phyloP scores from a whole-genome alignment of 2,797 vertebrate genomes.

The Smutsia temminckii region DNA sequence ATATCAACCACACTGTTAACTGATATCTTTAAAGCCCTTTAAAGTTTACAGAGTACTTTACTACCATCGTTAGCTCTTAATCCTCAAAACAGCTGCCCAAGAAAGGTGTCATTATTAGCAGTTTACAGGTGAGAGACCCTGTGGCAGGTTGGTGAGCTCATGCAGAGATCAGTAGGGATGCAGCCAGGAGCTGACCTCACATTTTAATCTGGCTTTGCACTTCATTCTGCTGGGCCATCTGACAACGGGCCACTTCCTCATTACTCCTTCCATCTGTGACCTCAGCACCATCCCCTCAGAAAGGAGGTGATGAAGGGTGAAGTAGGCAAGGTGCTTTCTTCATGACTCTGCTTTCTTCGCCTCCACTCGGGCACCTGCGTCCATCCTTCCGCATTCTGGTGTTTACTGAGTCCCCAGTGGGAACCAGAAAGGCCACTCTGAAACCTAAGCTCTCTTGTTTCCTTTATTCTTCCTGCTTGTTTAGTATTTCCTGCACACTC shows the following conservation, averaged over 20 bases:
- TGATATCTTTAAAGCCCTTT: background rate
- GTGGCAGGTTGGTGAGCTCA: rapidly evolving
- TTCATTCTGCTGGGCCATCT: rapidly evolving
- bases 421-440: background rate
- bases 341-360: background rate
- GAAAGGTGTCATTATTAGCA: background rate
- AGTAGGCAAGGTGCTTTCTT: background rate
- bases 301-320: background rate
- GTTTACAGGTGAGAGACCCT: too few species aligned
- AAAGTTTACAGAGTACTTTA: background rate
- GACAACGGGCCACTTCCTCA: background rate
- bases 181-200: rapidly evolving
- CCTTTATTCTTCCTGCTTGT: background rate
- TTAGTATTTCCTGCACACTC: rapidly evolving
- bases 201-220: too few species aligned
- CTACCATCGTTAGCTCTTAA: rapidly evolving
- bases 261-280: background rate
- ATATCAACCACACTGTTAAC: rapidly evolving
- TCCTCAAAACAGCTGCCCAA: rapidly evolving
- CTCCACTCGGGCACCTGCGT: background rate
- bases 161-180: rapidly evolving
- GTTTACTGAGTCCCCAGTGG: background rate
- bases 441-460: rapidly evolving
- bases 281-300: background rate
- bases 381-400: rapidly evolving